Conservation (phyloP, 2,797 vertebrate genomes). For the Lophius americanus region DNA sequence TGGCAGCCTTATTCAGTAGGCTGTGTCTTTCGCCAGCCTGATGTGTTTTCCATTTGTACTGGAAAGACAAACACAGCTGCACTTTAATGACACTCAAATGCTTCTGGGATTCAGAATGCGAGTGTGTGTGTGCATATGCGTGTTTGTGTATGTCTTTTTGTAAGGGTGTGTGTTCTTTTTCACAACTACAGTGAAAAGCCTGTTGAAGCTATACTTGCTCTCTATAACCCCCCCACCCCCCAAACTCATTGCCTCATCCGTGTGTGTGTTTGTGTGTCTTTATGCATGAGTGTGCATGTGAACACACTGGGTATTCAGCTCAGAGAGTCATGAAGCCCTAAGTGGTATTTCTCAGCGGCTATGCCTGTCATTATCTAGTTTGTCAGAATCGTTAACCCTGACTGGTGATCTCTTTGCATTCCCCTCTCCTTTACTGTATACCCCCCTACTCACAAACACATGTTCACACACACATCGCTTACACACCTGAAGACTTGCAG, state of each 20-base stretch:
- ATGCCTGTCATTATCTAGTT: constrained; percentile 40
- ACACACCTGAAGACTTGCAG: constrained; percentile 28
- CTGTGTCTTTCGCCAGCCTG: constrained; percentile 45
- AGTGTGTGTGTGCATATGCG: constrained; percentile 29
- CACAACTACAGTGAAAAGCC: constrained; percentile 71
- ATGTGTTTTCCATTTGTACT: constrained; percentile 81
- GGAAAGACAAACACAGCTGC: constrained; percentile 85
- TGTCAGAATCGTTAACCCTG: constrained; percentile 44
- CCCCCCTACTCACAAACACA: constrained; percentile 8
- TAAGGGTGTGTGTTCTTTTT: constrained; percentile 46
- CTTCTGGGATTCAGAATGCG: constrained; percentile 68
- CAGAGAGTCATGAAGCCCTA: constrained; percentile 43
- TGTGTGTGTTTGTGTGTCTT: background rate
- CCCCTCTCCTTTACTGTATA: background rate
- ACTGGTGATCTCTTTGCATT: constrained; percentile 33
- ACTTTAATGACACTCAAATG: constrained; percentile 81
- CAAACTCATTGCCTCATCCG: constrained; percentile 12
- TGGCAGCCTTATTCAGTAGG: constrained; percentile 53
- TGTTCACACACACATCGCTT: constrained; percentile 7
- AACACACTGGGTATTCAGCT: constrained; percentile 20
- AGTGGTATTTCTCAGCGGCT: constrained; percentile 47
- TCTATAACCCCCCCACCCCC: constrained; percentile 1
- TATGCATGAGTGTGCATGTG: constrained; percentile 1
- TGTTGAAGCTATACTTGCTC: constrained; percentile 45
- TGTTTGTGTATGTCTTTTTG: constrained; percentile 8